Percentiles rank a stretch among this genome's conserved stretches.
phyloP scores from a whole-genome alignment of 2,113 vertebrate species.

The Trematocara variabile region DNA sequence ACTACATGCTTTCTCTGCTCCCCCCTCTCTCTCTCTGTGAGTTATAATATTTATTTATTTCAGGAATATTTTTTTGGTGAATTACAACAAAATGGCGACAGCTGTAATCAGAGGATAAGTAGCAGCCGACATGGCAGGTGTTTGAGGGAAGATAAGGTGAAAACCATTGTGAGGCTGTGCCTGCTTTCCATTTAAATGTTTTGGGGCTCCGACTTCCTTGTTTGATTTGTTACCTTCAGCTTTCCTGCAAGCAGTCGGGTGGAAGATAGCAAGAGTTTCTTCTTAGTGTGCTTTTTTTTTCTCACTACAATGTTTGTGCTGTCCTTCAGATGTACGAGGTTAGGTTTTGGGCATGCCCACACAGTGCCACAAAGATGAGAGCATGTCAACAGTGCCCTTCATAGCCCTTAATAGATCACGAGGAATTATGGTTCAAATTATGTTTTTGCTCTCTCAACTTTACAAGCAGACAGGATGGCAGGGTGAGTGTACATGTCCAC shows the following conservation, averaged over 20 bases:
- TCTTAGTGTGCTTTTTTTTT: constrained; percentile 45
- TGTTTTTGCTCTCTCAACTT: constrained; percentile 10
- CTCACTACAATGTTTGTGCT: constrained; percentile 20
- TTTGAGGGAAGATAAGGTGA: constrained; percentile 73
- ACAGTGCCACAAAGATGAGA: not conserved
- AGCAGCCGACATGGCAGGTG: constrained; percentile 76
- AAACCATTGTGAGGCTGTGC: constrained; percentile 64
- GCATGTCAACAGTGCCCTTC: constrained; percentile 5
- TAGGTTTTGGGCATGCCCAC: constrained; percentile 31
- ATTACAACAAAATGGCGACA: constrained; percentile 72
- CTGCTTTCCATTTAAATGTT: constrained; percentile 74
- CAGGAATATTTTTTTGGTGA: constrained; percentile 65
- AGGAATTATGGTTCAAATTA: not conserved
- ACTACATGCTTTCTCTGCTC: constrained; percentile 20
- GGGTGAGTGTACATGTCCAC: not conserved
- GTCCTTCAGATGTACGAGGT: constrained; percentile 60
- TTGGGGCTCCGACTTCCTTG: constrained; percentile 65
- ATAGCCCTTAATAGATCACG: constrained; percentile 24
- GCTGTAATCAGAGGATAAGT: constrained; percentile 78
- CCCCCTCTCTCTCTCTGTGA: not conserved
- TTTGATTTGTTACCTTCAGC: constrained; percentile 75
- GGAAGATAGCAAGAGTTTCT: constrained; percentile 53
- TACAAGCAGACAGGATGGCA: not conserved
- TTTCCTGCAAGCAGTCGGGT: constrained; percentile 51
- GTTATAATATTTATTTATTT: constrained; percentile 71